phyloP scores from a whole-genome alignment of 2,113 vertebrate genomes.

The Indicator maculatus region DNA sequence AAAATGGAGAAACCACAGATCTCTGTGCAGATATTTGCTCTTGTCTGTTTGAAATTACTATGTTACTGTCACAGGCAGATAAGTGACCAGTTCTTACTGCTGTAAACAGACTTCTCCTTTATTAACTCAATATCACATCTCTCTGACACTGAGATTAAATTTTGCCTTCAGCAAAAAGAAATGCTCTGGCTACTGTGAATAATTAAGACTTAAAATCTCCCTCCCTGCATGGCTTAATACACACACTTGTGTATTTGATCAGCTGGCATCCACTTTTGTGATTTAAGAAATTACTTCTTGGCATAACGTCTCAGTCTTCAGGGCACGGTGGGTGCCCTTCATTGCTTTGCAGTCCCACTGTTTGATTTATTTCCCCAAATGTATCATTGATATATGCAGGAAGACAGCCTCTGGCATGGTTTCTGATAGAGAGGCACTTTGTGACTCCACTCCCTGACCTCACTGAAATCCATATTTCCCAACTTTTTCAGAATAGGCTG shows the following conservation, averaged over 20 bases:
- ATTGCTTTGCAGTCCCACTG: background rate
- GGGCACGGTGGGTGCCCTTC: background rate
- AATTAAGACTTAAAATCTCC: background rate
- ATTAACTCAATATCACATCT: background rate
- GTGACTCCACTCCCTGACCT: background rate
- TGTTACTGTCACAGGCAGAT: background rate
- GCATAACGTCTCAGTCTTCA: background rate
- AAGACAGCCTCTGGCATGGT: background rate
- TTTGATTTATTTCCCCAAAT: background rate
- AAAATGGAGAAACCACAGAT: background rate
- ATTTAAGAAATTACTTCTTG: background rate
- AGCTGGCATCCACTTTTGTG: background rate
- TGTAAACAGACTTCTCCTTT: background rate
- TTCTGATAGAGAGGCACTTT: background rate
- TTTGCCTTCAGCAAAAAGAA: background rate
- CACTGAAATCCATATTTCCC: background rate
- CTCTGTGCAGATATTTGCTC: background rate
- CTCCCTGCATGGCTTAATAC: background rate
- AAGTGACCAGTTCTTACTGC: background rate
- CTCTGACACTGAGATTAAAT: slow-evolving; percentile 2
- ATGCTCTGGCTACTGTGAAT: background rate
- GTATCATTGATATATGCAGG: background rate
- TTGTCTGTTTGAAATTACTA: background rate
- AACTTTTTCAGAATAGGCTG: background rate
- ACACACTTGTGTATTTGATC: background rate